Evolutionary conservation across 2,888 invertebrate genomes (phyloP), one percentile per base, ranked within the genome.

Genomic region (Euphydryas editha): DNA sequence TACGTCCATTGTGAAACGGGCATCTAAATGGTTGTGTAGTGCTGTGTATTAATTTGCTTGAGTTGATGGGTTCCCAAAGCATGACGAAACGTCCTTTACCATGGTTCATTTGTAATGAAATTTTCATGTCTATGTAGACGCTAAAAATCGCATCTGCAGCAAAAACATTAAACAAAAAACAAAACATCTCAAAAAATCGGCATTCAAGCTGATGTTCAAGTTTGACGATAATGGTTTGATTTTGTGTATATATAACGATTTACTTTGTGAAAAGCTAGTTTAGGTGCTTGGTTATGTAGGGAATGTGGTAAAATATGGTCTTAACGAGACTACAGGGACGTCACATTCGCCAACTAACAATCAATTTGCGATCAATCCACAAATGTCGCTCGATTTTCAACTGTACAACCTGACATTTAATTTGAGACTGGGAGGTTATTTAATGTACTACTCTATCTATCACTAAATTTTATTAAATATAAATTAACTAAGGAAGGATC

Each of bases 291-390:
- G 84, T 79, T 73, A 78, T 83, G 78, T 82, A 76, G 76, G 81
- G 83, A 83, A 78, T 77, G 83, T 83, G 81, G 79, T 82, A 81
- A 24, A 51, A 85, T 79, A 84, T 86, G 86, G 85, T 83, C 83
- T 87, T 86, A 81, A 85, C 84, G 86, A 88, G 87, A 88, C 90
- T 88, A 85, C 78, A 80, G 83, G 88, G 87, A 90, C 91, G 87
- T 81, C 86, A 91, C 90, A 91, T 90, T 92, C 85, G 88, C 87
- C 87, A 86, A 82, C 90, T 90, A 91, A 88, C 81, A 84, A 87
- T 87, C 85, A 83, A 84, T 85, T 79, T 74, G 88, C 87, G 89
- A 87, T 81, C 79, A 81, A 77, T 83, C 77, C 84, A 81, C 79
- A 78, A 81, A 82, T 83, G 83, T 82, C 83, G 79, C 75, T 80